Evolutionary conservation across 2,888 invertebrate genomes (phyloP), one percentile per base, ranked within the genome.

Genomic region (Subacronicta megacephala): DNA sequence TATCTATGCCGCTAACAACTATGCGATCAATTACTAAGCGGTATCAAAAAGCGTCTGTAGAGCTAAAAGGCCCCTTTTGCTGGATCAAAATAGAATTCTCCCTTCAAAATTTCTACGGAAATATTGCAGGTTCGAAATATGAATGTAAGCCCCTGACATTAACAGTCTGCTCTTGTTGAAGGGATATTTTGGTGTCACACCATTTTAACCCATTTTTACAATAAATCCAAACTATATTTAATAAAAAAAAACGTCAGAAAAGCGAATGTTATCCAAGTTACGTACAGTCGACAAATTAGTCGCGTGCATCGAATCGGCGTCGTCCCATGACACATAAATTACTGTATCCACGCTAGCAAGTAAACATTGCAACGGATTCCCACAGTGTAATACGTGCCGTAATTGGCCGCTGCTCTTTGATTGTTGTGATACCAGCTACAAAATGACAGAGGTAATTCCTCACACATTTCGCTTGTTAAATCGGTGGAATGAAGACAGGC

Each of bases 331-430:
- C 75, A 81, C 72, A 75, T 80, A 80, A 82, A 82, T 82, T 77
- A 79, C 75, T 51, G 64, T 75, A 76, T 72, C 75, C 72, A 66
- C 63, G 64, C 58, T 61, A 73, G 69, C 63, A 68, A 64, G 74
- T 65, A 77, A 79, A 81, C 81, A 81, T 52, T 47, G 75, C 56
- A 77, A 76, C 75, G 73, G 62, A 63, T 71, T 51, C 47, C 57
- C 55, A 18, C 35, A 54, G 58, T 60, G 58, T 71, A 67, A 71
- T 59, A 61, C 54, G 50, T 47, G 50, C 38, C 42, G 75, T 84
- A 84, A 84, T 84, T 83, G 76, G 75, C 55, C 63, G 51, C 69
- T 65, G 66, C 74, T 71, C 76, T 79, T 80, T 80, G 77, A 82
- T 82, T 77, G 76, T 75, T 66, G 72, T 70, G 72, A 64, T 64